A percentile compares a stretch with the other conserved stretches of the same genome.
phyloP scores from a whole-genome alignment of 2,888 invertebrate species.

The Patella depressa region DNA sequence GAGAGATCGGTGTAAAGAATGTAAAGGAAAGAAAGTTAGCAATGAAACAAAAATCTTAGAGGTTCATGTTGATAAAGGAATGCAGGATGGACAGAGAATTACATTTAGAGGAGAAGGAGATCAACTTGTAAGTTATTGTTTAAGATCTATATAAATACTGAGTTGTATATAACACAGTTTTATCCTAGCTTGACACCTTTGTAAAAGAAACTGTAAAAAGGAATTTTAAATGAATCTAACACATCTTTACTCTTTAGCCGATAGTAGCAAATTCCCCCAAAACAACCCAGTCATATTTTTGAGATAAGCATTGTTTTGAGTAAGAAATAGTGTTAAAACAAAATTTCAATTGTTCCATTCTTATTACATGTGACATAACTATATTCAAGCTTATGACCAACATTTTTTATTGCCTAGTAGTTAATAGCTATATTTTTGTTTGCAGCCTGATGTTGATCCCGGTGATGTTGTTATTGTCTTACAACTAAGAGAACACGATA shows the following conservation, averaged over 20 bases:
- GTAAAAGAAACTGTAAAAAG: too few species aligned
- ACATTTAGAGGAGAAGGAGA: conserved; percentile 90
- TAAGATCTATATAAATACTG: too few species aligned
- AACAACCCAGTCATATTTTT: too few species aligned
- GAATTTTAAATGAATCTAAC: too few species aligned
- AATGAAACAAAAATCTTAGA: conserved; percentile 88
- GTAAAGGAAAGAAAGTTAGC: conserved; percentile 87
- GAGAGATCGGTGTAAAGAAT: conserved; percentile 85
- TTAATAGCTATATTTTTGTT: conserved; percentile 27
- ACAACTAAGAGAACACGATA: conserved; percentile 84
- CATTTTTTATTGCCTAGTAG: conserved; percentile 5
- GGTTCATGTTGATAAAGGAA: conserved; percentile 90
- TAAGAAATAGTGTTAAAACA: not conserved
- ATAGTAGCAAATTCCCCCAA: too few species aligned
- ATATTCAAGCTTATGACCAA: not conserved
- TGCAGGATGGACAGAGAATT: conserved; percentile 88
- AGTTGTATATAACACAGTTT: too few species aligned
- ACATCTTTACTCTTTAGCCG: too few species aligned
- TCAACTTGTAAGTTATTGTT: conserved; percentile 75
- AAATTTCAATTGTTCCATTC: not conserved
- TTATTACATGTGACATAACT: not conserved
- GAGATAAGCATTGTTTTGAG: not conserved
- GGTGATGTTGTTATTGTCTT: conserved; percentile 92
- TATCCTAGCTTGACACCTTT: too few species aligned
- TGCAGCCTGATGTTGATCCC: conserved; percentile 84